These are phyloP conservation scores for Euphydryas editha DNA, from an alignment of 2,888 invertebrate genomes.

Conservation along the genomic window DNA sequence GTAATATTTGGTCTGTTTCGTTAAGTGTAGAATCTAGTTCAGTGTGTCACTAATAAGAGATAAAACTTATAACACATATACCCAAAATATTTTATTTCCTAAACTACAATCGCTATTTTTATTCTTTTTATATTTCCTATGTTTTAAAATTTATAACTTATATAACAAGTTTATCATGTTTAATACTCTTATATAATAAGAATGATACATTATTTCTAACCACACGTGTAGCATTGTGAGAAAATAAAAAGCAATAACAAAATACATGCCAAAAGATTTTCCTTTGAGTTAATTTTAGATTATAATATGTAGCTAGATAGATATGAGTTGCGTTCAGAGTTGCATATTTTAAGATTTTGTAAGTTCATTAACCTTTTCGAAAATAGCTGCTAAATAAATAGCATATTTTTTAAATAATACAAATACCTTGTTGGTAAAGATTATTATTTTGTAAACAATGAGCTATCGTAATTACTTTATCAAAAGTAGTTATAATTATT, in stretches of 20 bases:
- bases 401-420: background rate
- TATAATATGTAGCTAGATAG: slow-evolving; percentile 17
- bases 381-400: slow-evolving; percentile 55
- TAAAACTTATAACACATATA: background rate
- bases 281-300: slow-evolving; percentile 1
- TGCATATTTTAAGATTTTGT: slow-evolving; percentile 34
- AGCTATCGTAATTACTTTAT: slow-evolving; percentile 33
- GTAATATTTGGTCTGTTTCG: background rate
- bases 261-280: slow-evolving; percentile 4
- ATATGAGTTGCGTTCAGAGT: slow-evolving; percentile 37
- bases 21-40: background rate
- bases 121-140: no score
- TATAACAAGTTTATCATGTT: background rate
- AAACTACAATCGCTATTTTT: background rate
- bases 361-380: slow-evolving; percentile 55
- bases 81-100: background rate
- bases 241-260: slow-evolving; percentile 1
- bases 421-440: slow-evolving; percentile 19
- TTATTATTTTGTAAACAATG: slow-evolving; percentile 26
- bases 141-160: background rate
- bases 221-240: background rate
- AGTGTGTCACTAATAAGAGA: background rate
- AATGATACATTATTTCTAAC: background rate
- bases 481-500: slow-evolving; percentile 38
- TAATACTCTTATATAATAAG: background rate